Conservation (phyloP, 2,888 invertebrate species). For the Acheta domesticus region DNA sequence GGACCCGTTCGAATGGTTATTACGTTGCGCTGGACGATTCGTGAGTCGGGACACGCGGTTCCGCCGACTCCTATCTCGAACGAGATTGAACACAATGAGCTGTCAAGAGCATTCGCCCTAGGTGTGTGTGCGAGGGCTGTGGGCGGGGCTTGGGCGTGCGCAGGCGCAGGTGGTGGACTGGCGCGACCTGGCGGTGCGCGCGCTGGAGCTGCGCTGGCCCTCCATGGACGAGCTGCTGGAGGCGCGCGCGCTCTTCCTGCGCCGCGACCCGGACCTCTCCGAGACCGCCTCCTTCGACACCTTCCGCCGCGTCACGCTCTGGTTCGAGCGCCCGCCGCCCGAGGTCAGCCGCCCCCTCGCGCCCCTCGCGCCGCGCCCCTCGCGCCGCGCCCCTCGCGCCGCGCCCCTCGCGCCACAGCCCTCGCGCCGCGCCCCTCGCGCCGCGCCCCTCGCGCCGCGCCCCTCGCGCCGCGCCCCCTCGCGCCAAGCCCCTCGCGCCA, state of each 20-base stretch:
- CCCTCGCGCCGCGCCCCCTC: not conserved
- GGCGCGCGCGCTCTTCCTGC: not conserved
- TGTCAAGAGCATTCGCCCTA: too few relatives aligned
- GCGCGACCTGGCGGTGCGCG: not conserved
- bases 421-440: too few relatives aligned
- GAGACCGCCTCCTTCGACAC: not conserved
- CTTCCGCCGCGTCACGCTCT: not conserved
- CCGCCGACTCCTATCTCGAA: too few relatives aligned
- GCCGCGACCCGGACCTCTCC: not conserved
- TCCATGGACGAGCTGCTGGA: not conserved
- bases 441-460: not conserved
- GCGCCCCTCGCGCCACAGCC: not conserved
- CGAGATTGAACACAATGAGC: too few relatives aligned
- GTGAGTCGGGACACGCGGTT: too few relatives aligned
- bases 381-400: not conserved
- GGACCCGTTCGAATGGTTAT: too few relatives aligned
- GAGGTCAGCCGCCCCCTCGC: not conserved
- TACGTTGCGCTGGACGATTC: too few relatives aligned
- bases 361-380: not conserved
- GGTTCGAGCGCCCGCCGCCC: not conserved
- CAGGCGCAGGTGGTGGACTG: not conserved
- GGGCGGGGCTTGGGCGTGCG: not conserved
- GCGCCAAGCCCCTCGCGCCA: too few relatives aligned
- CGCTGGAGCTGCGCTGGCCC: not conserved
- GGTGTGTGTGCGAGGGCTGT: too few relatives aligned